Conservation (phyloP, 2,888 invertebrate genomes). For the Epirrhoe alternata region DNA sequence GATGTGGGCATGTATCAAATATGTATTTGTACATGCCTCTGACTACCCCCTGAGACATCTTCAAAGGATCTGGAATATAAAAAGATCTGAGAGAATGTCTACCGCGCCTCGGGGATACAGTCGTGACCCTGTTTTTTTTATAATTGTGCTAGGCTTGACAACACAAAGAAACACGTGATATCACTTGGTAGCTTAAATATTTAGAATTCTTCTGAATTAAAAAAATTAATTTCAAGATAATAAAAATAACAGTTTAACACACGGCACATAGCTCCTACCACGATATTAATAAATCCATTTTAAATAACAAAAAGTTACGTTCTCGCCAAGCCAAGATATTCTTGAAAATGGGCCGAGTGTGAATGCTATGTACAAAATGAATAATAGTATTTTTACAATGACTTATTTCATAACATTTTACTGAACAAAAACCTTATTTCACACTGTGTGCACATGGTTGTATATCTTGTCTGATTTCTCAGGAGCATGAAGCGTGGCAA, state of each 20-base stretch:
- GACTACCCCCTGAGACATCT: too few species aligned
- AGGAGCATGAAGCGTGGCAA: constrained; percentile 56
- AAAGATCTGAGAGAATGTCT: too few species aligned
- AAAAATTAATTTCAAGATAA: constrained; percentile 9
- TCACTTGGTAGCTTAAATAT: not conserved
- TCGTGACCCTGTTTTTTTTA: too few species aligned
- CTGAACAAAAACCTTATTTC: constrained; percentile 75
- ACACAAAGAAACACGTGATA: not conserved
- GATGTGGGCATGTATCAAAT: too few species aligned
- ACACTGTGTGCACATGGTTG: constrained; percentile 74
- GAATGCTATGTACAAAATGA: constrained; percentile 30
- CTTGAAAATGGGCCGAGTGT: constrained; percentile 16
- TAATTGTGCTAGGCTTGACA: not conserved
- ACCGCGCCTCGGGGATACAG: too few species aligned
- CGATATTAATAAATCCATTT: constrained; percentile 14
- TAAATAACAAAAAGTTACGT: constrained; percentile 18
- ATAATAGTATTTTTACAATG: constrained; percentile 49
- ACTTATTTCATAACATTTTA: constrained; percentile 62
- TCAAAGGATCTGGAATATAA: too few species aligned
- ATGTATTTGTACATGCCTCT: too few species aligned
- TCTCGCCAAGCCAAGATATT: constrained; percentile 9
- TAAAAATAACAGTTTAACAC: constrained; percentile 12
- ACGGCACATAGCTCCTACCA: not conserved
- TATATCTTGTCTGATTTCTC: constrained; percentile 73
- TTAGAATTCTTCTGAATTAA: constrained; percentile 1